A percentile compares a stretch with the other conserved stretches of the same genome.
phyloP scores from a whole-genome alignment of 2,113 vertebrate genomes.

The Hiodon alosoides region DNA sequence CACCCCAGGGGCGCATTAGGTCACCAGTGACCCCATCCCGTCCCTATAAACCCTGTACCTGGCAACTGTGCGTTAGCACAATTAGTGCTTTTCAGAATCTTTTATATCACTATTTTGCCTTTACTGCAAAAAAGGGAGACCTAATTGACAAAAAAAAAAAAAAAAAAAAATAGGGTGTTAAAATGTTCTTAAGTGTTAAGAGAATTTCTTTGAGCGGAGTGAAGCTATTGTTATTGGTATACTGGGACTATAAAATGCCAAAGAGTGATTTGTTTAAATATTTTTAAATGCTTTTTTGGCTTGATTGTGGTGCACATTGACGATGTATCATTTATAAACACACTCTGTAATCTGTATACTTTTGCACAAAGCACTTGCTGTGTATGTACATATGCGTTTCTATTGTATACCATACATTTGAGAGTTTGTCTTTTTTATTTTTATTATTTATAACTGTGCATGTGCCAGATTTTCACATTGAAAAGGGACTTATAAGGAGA shows the following conservation, averaged over 20 bases:
- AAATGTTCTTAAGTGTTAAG: constrained; percentile 12
- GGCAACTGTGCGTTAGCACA: not conserved
- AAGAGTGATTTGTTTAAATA: constrained; percentile 51
- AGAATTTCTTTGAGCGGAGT: constrained; percentile 15
- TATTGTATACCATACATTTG: constrained; percentile 43
- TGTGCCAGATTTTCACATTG: constrained; percentile 48
- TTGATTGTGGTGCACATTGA: constrained; percentile 28
- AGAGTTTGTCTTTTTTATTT: constrained; percentile 38
- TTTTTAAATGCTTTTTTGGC: constrained; percentile 18
- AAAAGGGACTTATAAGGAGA: constrained; percentile 35
- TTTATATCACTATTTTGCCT: constrained; percentile 19
- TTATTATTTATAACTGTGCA: constrained; percentile 60
- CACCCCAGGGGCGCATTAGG: not conserved
- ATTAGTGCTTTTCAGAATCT: not conserved
- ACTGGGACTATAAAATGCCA: constrained; percentile 48
- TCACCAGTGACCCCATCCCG: not conserved
- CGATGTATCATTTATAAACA: constrained; percentile 32
- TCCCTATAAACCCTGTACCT: not conserved
- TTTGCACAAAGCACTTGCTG: constrained; percentile 47
- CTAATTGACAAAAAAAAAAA: not conserved
- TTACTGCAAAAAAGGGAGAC: constrained; percentile 14
- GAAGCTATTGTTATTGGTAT: constrained; percentile 31
- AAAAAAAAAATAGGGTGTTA: constrained; percentile 25
- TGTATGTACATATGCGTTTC: constrained; percentile 53
- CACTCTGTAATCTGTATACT: constrained; percentile 30